phyloP scores from a whole-genome alignment of 2,113 vertebrate species.

The Myrmecobius fasciatus region DNA sequence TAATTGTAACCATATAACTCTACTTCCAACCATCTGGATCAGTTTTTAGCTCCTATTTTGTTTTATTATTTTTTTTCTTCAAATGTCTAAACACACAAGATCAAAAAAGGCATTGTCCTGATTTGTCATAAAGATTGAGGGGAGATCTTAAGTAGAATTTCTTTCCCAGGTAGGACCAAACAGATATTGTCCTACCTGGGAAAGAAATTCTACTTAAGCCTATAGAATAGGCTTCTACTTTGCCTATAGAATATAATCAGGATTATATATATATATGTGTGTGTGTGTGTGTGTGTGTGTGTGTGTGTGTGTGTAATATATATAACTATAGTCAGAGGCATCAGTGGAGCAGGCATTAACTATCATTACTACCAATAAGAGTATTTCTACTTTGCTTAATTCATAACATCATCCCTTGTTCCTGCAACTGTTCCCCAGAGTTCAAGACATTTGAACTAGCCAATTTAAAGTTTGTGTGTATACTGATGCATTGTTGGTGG shows the following conservation, averaged over 20 bases:
- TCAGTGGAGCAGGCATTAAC: not conserved
- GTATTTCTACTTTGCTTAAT: not conserved
- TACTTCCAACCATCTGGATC: not conserved
- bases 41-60: not conserved
- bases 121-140: not conserved
- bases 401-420: not conserved
- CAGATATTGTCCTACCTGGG: no score
- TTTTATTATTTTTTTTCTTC: not conserved
- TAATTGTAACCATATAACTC: not conserved
- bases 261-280: no score
- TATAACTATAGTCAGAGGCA: not conserved
- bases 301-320: no score
- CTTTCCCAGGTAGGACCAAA: not conserved
- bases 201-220: no score
- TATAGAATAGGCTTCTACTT: no score
- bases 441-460: not conserved
- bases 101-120: not conserved
- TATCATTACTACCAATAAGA: not conserved
- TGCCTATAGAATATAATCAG: not conserved
- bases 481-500: no score
- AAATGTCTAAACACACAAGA: not conserved
- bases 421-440: no score
- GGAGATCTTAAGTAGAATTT: not conserved
- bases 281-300: no score
- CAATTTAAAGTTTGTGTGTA: no score